Percentiles rank a stretch among this genome's conserved stretches.
Evolutionary conservation across 2,888 invertebrate genomes (phyloP).

Genomic region (Idaea aversata): DNA sequence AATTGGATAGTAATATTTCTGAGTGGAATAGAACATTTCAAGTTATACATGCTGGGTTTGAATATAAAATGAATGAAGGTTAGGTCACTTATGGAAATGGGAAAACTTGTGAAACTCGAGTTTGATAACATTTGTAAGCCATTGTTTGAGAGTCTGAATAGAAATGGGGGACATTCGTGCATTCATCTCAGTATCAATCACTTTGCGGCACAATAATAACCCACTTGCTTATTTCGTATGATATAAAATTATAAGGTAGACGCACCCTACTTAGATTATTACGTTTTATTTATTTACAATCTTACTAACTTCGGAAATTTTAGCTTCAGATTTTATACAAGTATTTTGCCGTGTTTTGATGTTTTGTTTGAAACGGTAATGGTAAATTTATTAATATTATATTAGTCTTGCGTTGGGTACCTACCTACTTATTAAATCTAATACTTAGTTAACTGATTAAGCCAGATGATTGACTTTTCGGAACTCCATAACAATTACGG

Average conservation of each 20-base stretch:
- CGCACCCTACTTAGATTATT: not conserved
- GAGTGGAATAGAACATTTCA: conserved; percentile 41
- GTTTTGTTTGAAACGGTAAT: too few species aligned
- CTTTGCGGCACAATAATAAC: not conserved
- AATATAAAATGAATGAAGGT: conserved; percentile 55
- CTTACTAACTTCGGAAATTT: not conserved
- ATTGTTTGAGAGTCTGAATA: conserved; percentile 22
- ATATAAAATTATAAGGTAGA: not conserved
- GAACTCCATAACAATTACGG: too few species aligned
- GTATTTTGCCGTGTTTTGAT: too few species aligned
- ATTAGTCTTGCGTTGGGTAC: too few species aligned
- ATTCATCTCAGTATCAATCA: conserved; percentile 20
- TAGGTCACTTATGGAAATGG: conserved; percentile 59
- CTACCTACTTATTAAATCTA: too few species aligned
- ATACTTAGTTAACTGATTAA: too few species aligned
- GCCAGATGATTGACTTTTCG: too few species aligned
- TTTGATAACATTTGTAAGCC: conserved; percentile 30
- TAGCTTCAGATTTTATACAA: not conserved
- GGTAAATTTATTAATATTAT: too few species aligned
- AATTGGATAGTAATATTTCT: conserved; percentile 42
- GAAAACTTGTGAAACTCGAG: conserved; percentile 41
- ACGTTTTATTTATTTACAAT: not conserved
- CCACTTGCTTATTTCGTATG: not conserved
- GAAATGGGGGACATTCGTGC: conserved; percentile 13
- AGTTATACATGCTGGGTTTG: conserved; percentile 30